These are phyloP conservation scores for Trogon melanurus DNA, from an alignment of 2,113 vertebrate species.

Conservation along the genomic window DNA sequence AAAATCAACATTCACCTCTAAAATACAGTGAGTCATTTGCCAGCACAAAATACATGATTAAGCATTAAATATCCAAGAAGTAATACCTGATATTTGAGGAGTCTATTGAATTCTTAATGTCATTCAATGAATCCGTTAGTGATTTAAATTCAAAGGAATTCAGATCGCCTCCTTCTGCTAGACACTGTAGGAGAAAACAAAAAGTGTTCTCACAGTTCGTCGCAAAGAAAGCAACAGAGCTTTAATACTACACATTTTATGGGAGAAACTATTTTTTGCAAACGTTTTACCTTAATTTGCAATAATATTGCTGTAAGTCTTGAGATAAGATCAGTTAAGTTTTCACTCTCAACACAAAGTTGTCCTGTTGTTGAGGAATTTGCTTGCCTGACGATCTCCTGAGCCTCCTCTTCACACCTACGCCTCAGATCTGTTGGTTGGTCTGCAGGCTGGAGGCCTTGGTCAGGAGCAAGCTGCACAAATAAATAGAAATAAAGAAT, in stretches of 20 bases:
- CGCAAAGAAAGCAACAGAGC: neutral
- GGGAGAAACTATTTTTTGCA: neutral
- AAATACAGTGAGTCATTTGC: neutral
- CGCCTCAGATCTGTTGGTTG: constrained; percentile 90
- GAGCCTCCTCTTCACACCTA: constrained; percentile 92
- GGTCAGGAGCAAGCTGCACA: constrained; percentile 91
- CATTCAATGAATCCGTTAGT: constrained; percentile 95
- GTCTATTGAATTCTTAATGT: constrained; percentile 97
- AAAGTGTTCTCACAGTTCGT: neutral
- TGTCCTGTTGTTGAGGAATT: constrained; percentile 83
- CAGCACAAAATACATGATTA: constrained; percentile 28
- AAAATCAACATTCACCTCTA: neutral
- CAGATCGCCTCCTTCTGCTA: constrained; percentile 95
- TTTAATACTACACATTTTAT: neutral
- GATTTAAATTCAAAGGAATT: constrained; percentile 99
- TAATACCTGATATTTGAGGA: constrained; percentile 94
- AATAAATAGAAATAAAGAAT: neutral
- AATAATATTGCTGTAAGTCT: constrained; percentile 93
- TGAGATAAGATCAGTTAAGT: constrained; percentile 89
- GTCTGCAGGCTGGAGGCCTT: constrained; percentile 92
- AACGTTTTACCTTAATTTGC: constrained; percentile 90
- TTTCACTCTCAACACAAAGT: constrained; percentile 84
- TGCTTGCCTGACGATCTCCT: constrained; percentile 88
- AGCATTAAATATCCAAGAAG: constrained; percentile 7
- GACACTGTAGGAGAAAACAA: constrained; percentile 81